Evolutionary conservation across 2,888 invertebrate genomes (phyloP).

Genomic region (Chelonus formosanus): DNA sequence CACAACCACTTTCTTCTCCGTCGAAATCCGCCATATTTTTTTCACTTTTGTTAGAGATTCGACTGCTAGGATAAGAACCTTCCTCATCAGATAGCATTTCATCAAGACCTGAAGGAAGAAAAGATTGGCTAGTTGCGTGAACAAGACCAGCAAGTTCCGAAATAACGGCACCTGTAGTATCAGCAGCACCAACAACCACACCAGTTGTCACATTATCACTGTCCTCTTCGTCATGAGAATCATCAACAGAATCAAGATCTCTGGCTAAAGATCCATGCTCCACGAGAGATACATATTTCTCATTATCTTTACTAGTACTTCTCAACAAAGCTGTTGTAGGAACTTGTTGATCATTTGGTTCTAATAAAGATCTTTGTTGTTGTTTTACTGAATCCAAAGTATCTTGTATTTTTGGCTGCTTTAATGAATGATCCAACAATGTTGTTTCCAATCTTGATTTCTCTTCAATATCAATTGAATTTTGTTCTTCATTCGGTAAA

Average conservation of each 20-base stretch:
- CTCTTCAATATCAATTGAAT: constrained; percentile 42
- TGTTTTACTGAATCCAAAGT: constrained; percentile 56
- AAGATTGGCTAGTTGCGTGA: constrained; percentile 58
- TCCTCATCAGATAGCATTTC: constrained; percentile 63
- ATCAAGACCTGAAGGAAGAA: constrained; percentile 57
- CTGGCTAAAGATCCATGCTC: constrained; percentile 44
- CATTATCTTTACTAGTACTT: constrained; percentile 49
- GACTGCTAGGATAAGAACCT: constrained; percentile 88
- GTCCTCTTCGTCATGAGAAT: constrained; percentile 61
- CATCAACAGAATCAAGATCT: constrained; percentile 57
- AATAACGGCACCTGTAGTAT: constrained; percentile 62
- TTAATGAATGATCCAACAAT: constrained; percentile 37
- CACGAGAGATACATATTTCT: constrained; percentile 42
- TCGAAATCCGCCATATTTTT: constrained; percentile 95
- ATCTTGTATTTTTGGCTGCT: constrained; percentile 49
- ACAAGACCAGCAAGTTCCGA: constrained; percentile 66
- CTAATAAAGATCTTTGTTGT: constrained; percentile 53
- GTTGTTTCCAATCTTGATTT: constrained; percentile 33
- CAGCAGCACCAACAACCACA: constrained; percentile 55
- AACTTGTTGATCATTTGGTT: constrained; percentile 56
- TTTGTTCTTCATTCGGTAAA: constrained; percentile 41
- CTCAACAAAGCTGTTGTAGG: constrained; percentile 50
- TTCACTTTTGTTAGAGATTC: constrained; percentile 91
- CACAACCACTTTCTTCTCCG: constrained; percentile 88
- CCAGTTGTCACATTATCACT: constrained; percentile 49